Base-by-base conservation (phyloP, 2,888 invertebrate genomes). In the Macrosoma leucophasiata region DNA sequence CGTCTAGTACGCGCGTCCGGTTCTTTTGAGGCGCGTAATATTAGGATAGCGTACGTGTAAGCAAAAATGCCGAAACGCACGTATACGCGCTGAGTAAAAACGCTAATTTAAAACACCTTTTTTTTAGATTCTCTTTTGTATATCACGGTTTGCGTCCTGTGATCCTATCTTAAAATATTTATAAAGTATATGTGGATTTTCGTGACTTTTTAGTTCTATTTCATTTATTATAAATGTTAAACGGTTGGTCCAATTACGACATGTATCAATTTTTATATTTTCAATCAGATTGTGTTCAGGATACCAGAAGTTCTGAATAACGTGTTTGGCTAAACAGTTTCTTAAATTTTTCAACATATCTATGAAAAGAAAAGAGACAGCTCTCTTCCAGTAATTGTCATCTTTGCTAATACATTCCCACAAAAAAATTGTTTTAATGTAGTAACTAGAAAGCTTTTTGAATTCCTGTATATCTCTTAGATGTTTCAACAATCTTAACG, bases 361-460 rank as follows among this genome's bases (percentile, higher is more conserved):
- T 2, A 72, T n/a, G 9, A 72, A 50, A 32, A 74, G 52, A 48
- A 40, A 59, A 1, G 55, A 51, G 9, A 74, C 39, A 1, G 71
- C 62, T 2, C 43, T 54, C 37, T 46, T 56, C 71, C 74, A 73
- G 46, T 70, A 69, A 6, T 41, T 34, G 6, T 54, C 44, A n/a
- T 46, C 37, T 3, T 52, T 52, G 27, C 43, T 40, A 18, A 44
- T 24, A 18, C 58, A 50, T 55, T 71, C 72, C 69, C 69, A 72
- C 26, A 74, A 48, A 58, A 72, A 72, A 39, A 74, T 40, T 3
- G 73, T 66, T 55, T 74, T 73, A 31, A 74, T 73, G 27, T 58
- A 69, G 43, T 73, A 74, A 40, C 74, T 74, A n/a, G 67, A 68
- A 15, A 74, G 32, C 44, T 62, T 58, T 18, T 63, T 52, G 36